These are phyloP conservation scores for Sebastes ruberrimus DNA, from an alignment of 2,797 vertebrate species.

Conservation along the genomic window DNA sequence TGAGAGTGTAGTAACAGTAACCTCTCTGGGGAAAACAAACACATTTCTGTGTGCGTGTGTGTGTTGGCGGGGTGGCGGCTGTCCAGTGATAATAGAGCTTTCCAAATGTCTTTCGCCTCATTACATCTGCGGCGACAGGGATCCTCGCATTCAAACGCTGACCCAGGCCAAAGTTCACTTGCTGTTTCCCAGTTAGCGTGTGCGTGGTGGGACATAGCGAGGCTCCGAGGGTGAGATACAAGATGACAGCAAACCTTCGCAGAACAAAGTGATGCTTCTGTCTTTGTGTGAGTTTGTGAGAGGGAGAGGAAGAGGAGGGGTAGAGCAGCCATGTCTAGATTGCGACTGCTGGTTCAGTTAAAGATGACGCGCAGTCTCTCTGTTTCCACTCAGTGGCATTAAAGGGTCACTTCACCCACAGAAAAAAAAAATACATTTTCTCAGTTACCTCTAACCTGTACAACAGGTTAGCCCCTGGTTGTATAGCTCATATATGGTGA, in stretches of 20 bases:
- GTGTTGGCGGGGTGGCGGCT: conserved; percentile 36
- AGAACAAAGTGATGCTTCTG: conserved; percentile 6
- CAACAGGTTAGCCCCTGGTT: too few species aligned
- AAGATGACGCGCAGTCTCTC: not conserved
- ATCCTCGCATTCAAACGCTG: conserved; percentile 57
- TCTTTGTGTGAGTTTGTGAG: conserved; percentile 5
- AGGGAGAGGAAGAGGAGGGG: not conserved
- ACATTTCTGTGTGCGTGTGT: conserved; percentile 15
- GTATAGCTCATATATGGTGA: not conserved
- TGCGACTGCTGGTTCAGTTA: not conserved
- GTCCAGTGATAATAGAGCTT: conserved; percentile 58
- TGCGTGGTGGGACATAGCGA: conserved; percentile 16
- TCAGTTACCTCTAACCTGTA: not conserved
- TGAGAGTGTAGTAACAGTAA: not conserved
- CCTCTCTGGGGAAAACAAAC: conserved; percentile 23
- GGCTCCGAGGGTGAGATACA: conserved; percentile 4
- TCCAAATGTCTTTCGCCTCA: conserved; percentile 69
- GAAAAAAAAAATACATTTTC: not conserved
- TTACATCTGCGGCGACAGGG: conserved; percentile 65
- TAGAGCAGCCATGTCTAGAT: not conserved
- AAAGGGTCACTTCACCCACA: not conserved
- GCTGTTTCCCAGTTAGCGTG: conserved; percentile 52
- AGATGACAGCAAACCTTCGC: conserved; percentile 18
- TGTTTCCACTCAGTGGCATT: not conserved
- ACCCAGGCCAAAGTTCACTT: conserved; percentile 68